Percentiles rank a stretch among this genome's conserved stretches.
Conservation (phyloP, 2,113 vertebrate species). For the Paramisgurnus dabryanus region DNA sequence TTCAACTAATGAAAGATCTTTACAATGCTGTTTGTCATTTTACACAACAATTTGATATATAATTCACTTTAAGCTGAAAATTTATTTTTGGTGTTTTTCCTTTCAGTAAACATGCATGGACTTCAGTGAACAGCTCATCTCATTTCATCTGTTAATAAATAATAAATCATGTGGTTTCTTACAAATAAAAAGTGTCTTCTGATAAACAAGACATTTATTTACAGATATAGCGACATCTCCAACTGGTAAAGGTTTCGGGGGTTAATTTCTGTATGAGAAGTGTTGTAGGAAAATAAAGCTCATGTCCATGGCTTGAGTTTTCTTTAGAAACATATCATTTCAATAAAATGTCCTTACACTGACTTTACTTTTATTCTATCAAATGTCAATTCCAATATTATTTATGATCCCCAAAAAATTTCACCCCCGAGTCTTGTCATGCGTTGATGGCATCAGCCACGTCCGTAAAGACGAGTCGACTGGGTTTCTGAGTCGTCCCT, state of each 20-base stretch:
- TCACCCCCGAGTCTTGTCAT: constrained; percentile 64
- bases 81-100: too few relatives aligned
- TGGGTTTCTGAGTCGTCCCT: constrained; percentile 88
- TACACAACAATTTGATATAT: too few relatives aligned
- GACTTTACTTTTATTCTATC: background rate
- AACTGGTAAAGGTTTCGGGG: too few relatives aligned
- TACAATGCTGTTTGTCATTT: too few relatives aligned
- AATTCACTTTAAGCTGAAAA: too few relatives aligned
- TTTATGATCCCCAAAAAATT: background rate
- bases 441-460: constrained; percentile 92
- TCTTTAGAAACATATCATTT: too few relatives aligned
- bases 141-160: constrained; percentile 5
- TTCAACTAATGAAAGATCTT: too few relatives aligned
- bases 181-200: too few relatives aligned
- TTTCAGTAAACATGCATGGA: too few relatives aligned
- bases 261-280: background rate
- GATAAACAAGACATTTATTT: too few relatives aligned
- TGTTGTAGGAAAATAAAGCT: background rate
- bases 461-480: constrained; percentile 93
- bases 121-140: background rate
- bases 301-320: background rate
- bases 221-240: too few relatives aligned
- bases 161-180: background rate
- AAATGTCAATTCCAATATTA: background rate
- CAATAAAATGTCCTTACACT: background rate